Evolutionary conservation across 2,113 vertebrate species (phyloP), one percentile per base, ranked within the genome.

Genomic region (Clarias gariepinus): DNA sequence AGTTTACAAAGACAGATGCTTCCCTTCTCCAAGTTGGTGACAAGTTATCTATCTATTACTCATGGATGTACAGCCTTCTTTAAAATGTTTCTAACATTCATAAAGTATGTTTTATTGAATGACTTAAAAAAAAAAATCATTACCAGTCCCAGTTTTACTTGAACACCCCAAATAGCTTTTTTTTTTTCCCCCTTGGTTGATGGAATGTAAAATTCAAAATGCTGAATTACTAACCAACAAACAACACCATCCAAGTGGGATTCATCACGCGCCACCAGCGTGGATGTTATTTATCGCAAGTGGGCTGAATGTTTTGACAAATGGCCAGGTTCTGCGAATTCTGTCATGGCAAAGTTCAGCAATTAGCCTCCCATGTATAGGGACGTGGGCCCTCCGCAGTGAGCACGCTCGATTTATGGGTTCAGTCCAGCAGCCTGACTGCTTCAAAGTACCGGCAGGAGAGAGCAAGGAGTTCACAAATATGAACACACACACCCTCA

Each of bases 281-380:
- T 61, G 78, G 78, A 81, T 5, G 93, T 98, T 96, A 97, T 97
- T 97, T 97, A 97, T 97, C 96, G 90, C 11, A 88, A 82, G 95
- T 91, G 92, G 95, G 94, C 95, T 93, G 94, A 94, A 95, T 94
- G 96, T 96, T 92, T 96, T 97, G 96, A 97, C 96, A 97, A 98
- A 98, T 97, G 96, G 97, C 97, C 96, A 96, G 97, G 96, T 95
- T 96, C 96, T 92, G 94, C 96, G 95, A 97, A 96, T 97, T 95
- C 93, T 93, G 95, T 96, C 94, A 96, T 97, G 96, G 96, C 97
- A 98, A 97, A 98, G 97, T 98, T 97, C 97, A 97, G 96, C 96
- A 97, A 98, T 98, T 98, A 98, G 96, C 96, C 95, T 96, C 94
- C 96, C 82, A 95, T 94, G 95, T 96, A 95, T 96, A 96, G 96